These are phyloP conservation scores for Colostygia pectinataria DNA, from an alignment of 2,888 invertebrate genomes.

Conservation along the genomic window DNA sequence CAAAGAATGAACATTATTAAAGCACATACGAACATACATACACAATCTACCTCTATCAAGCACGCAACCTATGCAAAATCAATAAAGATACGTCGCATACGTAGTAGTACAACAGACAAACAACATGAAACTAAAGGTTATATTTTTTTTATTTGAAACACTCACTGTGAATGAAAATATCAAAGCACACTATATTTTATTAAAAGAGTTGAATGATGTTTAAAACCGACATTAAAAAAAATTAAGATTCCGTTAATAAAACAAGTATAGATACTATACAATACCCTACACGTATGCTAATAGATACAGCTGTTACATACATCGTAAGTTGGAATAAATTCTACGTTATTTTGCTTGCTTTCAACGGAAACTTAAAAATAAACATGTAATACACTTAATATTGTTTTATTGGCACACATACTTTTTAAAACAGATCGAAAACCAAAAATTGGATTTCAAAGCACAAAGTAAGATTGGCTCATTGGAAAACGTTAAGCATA, in stretches of 20 bases:
- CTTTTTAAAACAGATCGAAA: conserved; percentile 89
- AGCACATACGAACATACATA: conserved; percentile 26
- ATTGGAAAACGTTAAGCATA: conserved; percentile 94
- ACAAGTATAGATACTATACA: too few relatives aligned
- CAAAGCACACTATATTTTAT: conserved; percentile 6
- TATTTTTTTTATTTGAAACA: conserved; percentile 2
- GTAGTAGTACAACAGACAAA: conserved; percentile 22
- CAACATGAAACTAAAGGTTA: conserved; percentile 12
- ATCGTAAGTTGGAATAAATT: too few relatives aligned
- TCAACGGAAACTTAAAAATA: conserved; percentile 32
- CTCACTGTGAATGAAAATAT: conserved; percentile 14
- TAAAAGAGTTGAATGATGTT: neutral
- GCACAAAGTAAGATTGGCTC: conserved; percentile 96
- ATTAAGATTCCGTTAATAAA: conserved; percentile 11
- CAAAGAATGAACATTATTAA: conserved; percentile 22
- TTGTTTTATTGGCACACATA: conserved; percentile 66
- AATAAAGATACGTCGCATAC: conserved; percentile 32
- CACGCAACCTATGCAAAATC: conserved; percentile 36
- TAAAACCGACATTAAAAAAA: neutral
- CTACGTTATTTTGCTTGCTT: conserved; percentile 19
- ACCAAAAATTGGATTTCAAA: conserved; percentile 95
- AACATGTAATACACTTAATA: conserved; percentile 24
- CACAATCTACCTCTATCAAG: conserved; percentile 26
- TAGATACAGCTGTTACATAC: too few relatives aligned
- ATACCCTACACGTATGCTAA: too few relatives aligned